Percentiles rank a stretch among this genome's conserved stretches.
phyloP scores from a whole-genome alignment of 2,797 vertebrate species.

The Oophaga sylvatica region DNA sequence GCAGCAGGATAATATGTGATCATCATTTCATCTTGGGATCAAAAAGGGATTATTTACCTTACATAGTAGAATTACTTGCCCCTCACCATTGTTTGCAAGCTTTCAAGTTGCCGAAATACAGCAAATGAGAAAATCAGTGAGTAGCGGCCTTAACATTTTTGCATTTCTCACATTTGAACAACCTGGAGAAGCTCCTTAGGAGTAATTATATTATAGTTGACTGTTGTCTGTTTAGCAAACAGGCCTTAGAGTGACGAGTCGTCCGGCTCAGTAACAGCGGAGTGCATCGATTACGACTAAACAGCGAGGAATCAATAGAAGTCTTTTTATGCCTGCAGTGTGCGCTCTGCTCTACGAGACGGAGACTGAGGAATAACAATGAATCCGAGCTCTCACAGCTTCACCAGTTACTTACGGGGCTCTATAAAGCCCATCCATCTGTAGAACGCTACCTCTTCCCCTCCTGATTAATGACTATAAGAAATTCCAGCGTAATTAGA shows the following conservation, averaged over 20 bases:
- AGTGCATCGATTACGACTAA: conserved; percentile 41
- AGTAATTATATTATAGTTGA: conserved; percentile 4
- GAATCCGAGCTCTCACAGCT: not conserved
- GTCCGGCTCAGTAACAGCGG: not conserved
- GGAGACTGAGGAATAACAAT: conserved; percentile 21
- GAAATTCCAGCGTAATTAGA: not conserved
- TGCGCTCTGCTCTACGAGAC: not conserved
- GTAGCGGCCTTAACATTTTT: not conserved
- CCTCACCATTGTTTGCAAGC: no score
- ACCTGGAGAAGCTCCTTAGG: not conserved
- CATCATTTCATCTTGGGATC: no score
- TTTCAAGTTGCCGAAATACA: not conserved
- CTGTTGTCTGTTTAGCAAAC: conserved; percentile 9
- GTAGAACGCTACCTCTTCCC: not conserved
- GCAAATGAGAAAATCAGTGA: not conserved
- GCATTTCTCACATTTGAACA: not conserved
- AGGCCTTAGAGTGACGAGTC: not conserved
- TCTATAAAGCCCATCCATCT: not conserved
- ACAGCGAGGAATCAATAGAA: conserved; percentile 40
- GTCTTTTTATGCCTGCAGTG: conserved; percentile 46
- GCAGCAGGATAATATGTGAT: no score
- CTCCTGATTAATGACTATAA: not conserved
- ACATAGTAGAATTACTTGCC: no score
- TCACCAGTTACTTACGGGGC: not conserved
- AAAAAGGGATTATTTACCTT: no score